phyloP scores from a whole-genome alignment of 2,113 vertebrate species.

The Chaenocephalus aceratus region DNA sequence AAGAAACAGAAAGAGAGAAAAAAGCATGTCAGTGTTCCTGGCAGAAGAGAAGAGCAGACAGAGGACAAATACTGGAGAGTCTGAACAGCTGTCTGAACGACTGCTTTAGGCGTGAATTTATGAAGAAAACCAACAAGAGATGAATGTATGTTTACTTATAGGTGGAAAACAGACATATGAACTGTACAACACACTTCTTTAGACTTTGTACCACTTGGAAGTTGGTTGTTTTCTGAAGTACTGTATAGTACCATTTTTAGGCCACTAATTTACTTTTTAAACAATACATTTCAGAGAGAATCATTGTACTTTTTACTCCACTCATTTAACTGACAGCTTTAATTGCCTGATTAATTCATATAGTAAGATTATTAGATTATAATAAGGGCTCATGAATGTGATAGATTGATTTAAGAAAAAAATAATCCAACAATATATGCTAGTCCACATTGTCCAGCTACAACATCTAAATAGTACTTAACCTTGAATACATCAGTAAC shows the following conservation, averaged over 20 bases:
- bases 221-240: not conserved
- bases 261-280: not conserved
- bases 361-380: not conserved
- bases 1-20: constrained; percentile 19
- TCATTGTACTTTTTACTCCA: not conserved
- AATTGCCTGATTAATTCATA: not conserved
- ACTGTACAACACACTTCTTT: not conserved
- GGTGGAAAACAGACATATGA: not conserved
- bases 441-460: not conserved
- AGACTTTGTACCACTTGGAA: no score
- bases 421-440: not conserved
- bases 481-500: not conserved
- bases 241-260: not conserved
- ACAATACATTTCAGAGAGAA: not conserved
- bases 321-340: not conserved
- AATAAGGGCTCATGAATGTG: not conserved
- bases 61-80: constrained; percentile 55
- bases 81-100: constrained; percentile 55
- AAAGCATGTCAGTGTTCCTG: constrained; percentile 60
- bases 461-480: not conserved
- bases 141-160: not conserved
- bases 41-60: constrained; percentile 51
- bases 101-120: constrained; percentile 37
- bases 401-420: not conserved
- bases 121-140: not conserved